phyloP scores from a whole-genome alignment of 2,888 invertebrate species.

The Chloroclystis v-ata region DNA sequence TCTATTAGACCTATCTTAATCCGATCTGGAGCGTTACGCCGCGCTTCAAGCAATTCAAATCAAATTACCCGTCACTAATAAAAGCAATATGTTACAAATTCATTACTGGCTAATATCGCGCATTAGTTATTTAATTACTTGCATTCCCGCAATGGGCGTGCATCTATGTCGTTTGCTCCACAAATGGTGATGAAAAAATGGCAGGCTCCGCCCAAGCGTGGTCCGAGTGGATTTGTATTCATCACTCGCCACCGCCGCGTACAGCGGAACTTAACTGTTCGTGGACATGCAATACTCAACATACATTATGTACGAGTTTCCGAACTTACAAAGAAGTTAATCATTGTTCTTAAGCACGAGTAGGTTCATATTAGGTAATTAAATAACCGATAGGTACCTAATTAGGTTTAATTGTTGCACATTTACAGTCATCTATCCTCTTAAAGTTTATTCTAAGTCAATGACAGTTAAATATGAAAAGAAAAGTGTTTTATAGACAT shows the following conservation, averaged over 20 bases:
- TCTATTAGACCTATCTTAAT: constrained; percentile 3
- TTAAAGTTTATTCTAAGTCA: too few species aligned
- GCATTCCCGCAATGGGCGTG: constrained; percentile 46
- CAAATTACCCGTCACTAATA: constrained; percentile 18
- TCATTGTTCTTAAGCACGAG: too few species aligned
- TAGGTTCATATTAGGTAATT: too few species aligned
- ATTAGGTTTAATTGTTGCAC: too few species aligned
- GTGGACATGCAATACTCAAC: constrained; percentile 45
- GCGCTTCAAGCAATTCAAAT: constrained; percentile 19
- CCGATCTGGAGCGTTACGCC: constrained; percentile 17
- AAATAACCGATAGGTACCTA: too few species aligned
- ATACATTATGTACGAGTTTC: constrained; percentile 25
- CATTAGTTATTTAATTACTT: constrained; percentile 45
- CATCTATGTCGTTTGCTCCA: constrained; percentile 48
- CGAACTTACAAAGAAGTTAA: neutral
- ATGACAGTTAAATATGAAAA: too few species aligned
- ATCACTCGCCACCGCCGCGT: constrained; percentile 34
- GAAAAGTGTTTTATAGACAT: too few species aligned
- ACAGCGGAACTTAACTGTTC: constrained; percentile 48
- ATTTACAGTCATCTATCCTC: too few species aligned
- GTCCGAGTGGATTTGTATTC: constrained; percentile 46
- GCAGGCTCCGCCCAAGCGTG: constrained; percentile 41
- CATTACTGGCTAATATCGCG: constrained; percentile 35
- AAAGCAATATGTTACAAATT: constrained; percentile 27
- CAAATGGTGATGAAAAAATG: constrained; percentile 50